These are phyloP conservation scores for Drosophila pseudoananassae DNA, from an alignment of 1,140 invertebrate genomes.

Conservation along the genomic window DNA sequence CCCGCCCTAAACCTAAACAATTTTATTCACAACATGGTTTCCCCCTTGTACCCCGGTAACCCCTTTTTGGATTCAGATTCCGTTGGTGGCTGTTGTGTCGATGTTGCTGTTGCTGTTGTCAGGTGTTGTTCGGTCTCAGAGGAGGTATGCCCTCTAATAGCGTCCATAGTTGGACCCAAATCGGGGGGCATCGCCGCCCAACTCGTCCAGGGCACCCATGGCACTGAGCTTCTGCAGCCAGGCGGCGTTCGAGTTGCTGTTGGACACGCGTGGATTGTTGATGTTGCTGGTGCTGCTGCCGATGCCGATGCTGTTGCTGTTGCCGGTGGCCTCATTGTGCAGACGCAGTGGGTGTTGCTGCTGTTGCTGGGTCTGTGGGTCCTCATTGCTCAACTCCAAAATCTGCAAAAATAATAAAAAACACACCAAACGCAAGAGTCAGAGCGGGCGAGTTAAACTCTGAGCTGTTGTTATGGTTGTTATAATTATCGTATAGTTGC, in stretches of 20 bases:
- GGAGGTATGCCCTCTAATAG: slow-evolving; percentile 39
- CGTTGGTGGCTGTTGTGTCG: slow-evolving; percentile 19
- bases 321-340: slow-evolving; percentile 72
- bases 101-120: slow-evolving; percentile 7
- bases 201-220: slow-evolving; percentile 67
- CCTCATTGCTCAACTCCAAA: slow-evolving; percentile 83
- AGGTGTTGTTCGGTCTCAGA: slow-evolving; percentile 2
- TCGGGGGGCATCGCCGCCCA: slow-evolving; percentile 47
- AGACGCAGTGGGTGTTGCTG: slow-evolving; percentile 70
- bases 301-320: slow-evolving; percentile 10
- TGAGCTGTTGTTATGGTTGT: slow-evolving; percentile 59
- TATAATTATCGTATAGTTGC: slow-evolving; percentile 70
- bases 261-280: slow-evolving; percentile 54
- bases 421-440: slow-evolving; percentile 41
- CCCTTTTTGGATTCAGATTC: slow-evolving; percentile 17
- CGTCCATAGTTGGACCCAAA: slow-evolving; percentile 51
- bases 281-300: slow-evolving; percentile 23
- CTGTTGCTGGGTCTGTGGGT: slow-evolving; percentile 66
- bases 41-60: background rate
- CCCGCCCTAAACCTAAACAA: slow-evolving; percentile 2
- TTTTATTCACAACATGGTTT: slow-evolving; percentile 23
- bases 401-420: slow-evolving; percentile 65
- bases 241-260: slow-evolving; percentile 61
- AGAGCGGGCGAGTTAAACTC: slow-evolving; percentile 59
- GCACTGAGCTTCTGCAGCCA: slow-evolving; percentile 72